Percentiles rank a stretch among this genome's conserved stretches.
Conservation (phyloP, 92 coral and sea anemone genomes). For the Phymanthus crucifer region DNA sequence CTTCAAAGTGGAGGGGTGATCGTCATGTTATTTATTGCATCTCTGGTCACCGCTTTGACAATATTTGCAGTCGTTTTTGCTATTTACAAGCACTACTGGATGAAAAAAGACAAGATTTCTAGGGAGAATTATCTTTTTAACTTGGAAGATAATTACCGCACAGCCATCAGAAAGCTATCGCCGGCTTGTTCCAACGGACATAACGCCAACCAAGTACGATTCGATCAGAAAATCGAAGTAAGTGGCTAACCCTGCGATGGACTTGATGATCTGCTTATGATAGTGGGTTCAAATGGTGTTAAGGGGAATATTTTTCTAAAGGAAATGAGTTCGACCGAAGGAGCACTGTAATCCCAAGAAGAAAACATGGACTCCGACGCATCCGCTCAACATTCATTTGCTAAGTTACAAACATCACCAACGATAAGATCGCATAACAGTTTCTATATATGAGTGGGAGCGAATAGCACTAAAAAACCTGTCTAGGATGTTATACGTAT, state of each 20-base stretch:
- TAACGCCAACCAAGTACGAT: neutral
- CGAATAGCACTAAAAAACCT: too few species aligned
- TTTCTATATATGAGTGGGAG: too few species aligned
- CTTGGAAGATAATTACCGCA: neutral
- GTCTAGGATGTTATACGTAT: too few species aligned
- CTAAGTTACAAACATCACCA: too few species aligned
- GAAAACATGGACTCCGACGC: too few species aligned
- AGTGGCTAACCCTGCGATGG: neutral
- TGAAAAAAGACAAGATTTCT: constrained; percentile 3
- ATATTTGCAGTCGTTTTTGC: constrained; percentile 22
- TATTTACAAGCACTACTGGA: constrained; percentile 12
- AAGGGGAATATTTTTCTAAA: too few species aligned
- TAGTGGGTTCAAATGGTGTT: too few species aligned
- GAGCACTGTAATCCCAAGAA: too few species aligned
- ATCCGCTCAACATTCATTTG: too few species aligned
- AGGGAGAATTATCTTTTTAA: constrained; percentile 6
- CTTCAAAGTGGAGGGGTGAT: constrained; percentile 27
- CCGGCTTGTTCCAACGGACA: neutral
- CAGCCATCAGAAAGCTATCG: neutral
- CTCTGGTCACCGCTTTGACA: neutral
- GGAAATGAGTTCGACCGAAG: too few species aligned
- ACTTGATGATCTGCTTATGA: too few species aligned
- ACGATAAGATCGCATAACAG: too few species aligned
- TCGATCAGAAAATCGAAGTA: neutral
- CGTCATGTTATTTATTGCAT: constrained; percentile 25